Base-by-base conservation (phyloP, 2,888 invertebrate species). In the Drosophila limbata region DNA sequence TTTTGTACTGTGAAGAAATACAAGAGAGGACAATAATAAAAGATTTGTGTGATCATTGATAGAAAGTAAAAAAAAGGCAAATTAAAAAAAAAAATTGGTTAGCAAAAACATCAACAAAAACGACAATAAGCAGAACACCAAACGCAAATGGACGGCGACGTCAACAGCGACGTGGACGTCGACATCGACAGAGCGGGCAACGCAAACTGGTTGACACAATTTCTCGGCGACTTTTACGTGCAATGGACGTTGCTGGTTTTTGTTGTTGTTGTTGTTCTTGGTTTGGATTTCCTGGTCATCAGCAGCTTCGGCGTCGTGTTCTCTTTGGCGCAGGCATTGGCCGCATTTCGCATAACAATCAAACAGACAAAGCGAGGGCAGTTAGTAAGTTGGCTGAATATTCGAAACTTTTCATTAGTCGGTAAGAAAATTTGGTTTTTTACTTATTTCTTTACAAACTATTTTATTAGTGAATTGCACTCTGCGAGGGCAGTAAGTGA, bases 121-220 rank as follows among this genome's bases (percentile, higher is more conserved):
- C 60, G 42, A 44, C 55, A 53, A 42, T 71, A 82, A 51, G 55
- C 51, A 82, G 69, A 73, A 73, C 73, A 84, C 69, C 69, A 71
- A 75, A 64, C 65, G 50, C 37, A 52, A 64, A 47, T 50, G 47
- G 44, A 37, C 59, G 57, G 50, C 42, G 37, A 44, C 31, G 39
- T 39, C 66, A 37, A 53, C 79, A 13, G 31, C 42, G 40, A 45
- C 56, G 19, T 21, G 44, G 25, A 42, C n/a, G 44, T 10, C 15
- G 52, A 35, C 62, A 3, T 8, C 33, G 45, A 53, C 68, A 50
- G 37, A 50, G 40, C 52, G 33, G 37, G 55, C 39, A 63, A 57
- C 42, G 33, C 59, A 81, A 77, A 86, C 86, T 90, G 90, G 85
- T 89, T 85, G 86, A 86, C 86, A 86, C 86, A 90, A 90, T 86